Percentiles rank a stretch among this genome's conserved stretches.
Conservation (phyloP, 2,113 vertebrate species). For the Piaya cayana region DNA sequence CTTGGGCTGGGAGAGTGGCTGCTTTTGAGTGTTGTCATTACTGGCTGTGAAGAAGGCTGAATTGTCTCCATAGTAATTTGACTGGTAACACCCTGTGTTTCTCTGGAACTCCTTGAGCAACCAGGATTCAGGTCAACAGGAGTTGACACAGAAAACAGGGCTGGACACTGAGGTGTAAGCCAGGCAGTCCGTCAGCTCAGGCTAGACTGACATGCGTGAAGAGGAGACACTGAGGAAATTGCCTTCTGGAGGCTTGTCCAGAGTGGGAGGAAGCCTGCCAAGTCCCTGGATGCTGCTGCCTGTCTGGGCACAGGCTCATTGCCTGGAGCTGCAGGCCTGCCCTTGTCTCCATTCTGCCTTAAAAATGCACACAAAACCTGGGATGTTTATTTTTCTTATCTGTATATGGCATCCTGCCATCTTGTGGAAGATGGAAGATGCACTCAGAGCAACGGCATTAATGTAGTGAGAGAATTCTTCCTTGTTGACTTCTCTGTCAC, state of each 20-base stretch:
- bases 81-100: neutral
- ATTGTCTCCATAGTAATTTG: neutral
- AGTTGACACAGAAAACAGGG: neutral
- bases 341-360: neutral
- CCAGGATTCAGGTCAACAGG: neutral
- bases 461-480: neutral
- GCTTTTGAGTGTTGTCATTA: neutral
- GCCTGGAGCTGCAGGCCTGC: neutral
- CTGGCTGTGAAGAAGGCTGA: neutral
- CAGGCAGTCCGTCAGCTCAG: neutral
- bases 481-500: neutral
- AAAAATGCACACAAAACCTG: neutral
- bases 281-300: neutral
- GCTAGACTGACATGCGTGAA: fast-evolving
- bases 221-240: neutral
- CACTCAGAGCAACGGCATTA: neutral
- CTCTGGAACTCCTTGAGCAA: neutral
- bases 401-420: neutral
- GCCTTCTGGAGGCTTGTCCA: neutral
- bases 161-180: neutral
- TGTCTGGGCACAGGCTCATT: fast-evolving
- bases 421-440: neutral
- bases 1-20: neutral
- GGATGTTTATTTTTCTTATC: neutral
- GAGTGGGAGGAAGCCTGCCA: neutral